Evolutionary conservation across 1,140 invertebrate genomes (phyloP).

Genomic region (Anastatus disparis): DNA sequence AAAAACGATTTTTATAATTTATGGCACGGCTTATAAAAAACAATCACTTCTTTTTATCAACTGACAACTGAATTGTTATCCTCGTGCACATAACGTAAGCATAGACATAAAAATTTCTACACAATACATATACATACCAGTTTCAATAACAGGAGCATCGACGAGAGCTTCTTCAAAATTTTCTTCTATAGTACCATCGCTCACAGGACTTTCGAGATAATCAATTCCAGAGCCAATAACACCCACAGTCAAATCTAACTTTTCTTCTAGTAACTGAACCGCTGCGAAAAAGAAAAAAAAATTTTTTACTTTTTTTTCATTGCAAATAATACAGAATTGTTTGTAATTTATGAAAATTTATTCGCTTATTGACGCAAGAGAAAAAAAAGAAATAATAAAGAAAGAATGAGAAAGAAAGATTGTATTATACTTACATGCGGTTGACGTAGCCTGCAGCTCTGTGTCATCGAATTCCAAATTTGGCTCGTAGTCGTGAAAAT

Average conservation of each 20-base stretch:
- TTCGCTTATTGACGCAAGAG: no score
- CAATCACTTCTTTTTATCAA: no score
- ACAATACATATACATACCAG: slow-evolving; percentile 52
- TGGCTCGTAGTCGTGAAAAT: slow-evolving; percentile 93
- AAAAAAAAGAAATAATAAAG: slow-evolving; percentile 16
- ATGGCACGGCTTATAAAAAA: no score
- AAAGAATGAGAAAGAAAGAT: no score
- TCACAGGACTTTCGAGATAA: slow-evolving; percentile 81
- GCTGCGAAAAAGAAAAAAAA: no score
- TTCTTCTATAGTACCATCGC: slow-evolving; percentile 90
- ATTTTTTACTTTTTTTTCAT: no score
- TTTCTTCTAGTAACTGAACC: slow-evolving; percentile 68
- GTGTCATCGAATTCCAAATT: slow-evolving; percentile 96
- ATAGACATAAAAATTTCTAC: not conserved
- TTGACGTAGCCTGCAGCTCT: slow-evolving; percentile 74
- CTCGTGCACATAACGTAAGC: no score
- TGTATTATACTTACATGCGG: slow-evolving; percentile 54
- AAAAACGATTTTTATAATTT: no score
- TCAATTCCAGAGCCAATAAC: slow-evolving; percentile 64
- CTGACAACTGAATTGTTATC: no score
- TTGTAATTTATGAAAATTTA: no score
- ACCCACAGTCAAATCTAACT: slow-evolving; percentile 64
- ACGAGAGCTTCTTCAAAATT: slow-evolving; percentile 93
- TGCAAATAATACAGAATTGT: no score
- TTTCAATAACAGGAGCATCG: slow-evolving; percentile 70